phyloP scores from a whole-genome alignment of 2,797 vertebrate species.

The Liparis tanakae region DNA sequence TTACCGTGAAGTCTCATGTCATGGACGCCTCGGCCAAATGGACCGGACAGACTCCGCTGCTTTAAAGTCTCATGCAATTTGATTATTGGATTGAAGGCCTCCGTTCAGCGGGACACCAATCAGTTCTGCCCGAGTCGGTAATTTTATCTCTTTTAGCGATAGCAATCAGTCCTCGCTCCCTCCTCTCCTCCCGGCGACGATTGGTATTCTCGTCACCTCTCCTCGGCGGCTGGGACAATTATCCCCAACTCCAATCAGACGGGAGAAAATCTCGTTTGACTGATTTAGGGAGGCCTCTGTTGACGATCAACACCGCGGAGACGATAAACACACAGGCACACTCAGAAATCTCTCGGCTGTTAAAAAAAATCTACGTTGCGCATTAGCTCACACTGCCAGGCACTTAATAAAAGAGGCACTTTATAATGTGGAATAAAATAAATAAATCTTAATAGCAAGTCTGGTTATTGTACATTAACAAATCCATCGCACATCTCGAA shows the following conservation, averaged over 20 bases:
- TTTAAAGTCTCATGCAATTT: conserved; percentile 23
- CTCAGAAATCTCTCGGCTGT: conserved; percentile 54
- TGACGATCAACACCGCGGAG: conserved; percentile 72
- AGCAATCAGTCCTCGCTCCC: conserved; percentile 54
- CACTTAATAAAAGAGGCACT: conserved; percentile 25
- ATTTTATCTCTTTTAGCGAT: conserved; percentile 66
- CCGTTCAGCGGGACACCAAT: conserved; percentile 67
- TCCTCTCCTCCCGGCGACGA: conserved; percentile 35
- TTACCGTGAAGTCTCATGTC: conserved; percentile 32
- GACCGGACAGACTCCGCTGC: conserved; percentile 3
- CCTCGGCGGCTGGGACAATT: conserved; percentile 63
- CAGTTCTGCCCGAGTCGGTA: conserved; percentile 68
- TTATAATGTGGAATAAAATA: background rate
- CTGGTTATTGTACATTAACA: background rate
- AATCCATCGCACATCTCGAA: background rate
- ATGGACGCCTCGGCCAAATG: background rate
- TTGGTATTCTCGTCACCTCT: conserved; percentile 60
- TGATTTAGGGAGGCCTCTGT: conserved; percentile 68
- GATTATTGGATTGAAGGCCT: conserved; percentile 60
- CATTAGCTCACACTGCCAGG: conserved; percentile 2
- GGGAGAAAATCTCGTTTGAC: conserved; percentile 59
- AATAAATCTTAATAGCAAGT: background rate
- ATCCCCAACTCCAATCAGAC: conserved; percentile 69
- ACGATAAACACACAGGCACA: conserved; percentile 51
- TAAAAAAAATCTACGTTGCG: conserved; percentile 18